Evolutionary conservation across 2,113 vertebrate genomes (phyloP).

Genomic region (Atherinomorus stipes): DNA sequence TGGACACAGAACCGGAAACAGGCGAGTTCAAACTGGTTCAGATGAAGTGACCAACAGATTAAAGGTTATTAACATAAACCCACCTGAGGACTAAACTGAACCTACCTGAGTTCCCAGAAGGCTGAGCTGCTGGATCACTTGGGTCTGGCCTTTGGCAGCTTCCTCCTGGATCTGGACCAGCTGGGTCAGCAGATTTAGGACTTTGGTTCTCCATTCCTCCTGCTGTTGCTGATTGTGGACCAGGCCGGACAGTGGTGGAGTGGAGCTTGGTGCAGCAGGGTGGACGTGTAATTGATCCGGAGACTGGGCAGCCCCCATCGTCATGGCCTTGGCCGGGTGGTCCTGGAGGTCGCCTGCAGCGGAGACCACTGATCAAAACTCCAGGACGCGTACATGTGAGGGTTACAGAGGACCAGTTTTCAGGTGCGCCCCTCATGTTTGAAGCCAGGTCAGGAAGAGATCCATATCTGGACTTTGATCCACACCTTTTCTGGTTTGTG

Average conservation of each 20-base stretch:
- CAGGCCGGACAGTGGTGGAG: neutral
- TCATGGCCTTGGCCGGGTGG: constrained; percentile 28
- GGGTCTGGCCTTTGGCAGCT: constrained; percentile 42
- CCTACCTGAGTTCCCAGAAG: constrained; percentile 56
- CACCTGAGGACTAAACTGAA: neutral
- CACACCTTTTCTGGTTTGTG: no score
- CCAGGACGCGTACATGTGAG: constrained; percentile 3
- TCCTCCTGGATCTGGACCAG: constrained; percentile 69
- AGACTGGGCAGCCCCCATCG: constrained; percentile 7
- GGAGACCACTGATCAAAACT: constrained; percentile 62
- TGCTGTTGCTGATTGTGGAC: constrained; percentile 25
- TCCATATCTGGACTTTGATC: no score
- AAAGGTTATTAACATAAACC: neutral
- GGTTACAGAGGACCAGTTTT: no score
- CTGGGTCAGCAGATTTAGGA: constrained; percentile 53
- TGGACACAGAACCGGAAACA: constrained; percentile 6
- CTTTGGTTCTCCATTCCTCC: constrained; percentile 32
- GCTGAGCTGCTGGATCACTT: constrained; percentile 63
- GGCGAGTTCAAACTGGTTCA: neutral
- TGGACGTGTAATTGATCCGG: neutral
- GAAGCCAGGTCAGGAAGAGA: no score
- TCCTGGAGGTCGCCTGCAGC: constrained; percentile 57
- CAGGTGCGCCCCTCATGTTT: no score
- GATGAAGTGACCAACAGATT: neutral
- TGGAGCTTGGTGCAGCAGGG: neutral